A percentile compares a stretch with the other conserved stretches of the same genome.
phyloP scores from a whole-genome alignment of 2,888 invertebrate species.

The Leucophenga montana region DNA sequence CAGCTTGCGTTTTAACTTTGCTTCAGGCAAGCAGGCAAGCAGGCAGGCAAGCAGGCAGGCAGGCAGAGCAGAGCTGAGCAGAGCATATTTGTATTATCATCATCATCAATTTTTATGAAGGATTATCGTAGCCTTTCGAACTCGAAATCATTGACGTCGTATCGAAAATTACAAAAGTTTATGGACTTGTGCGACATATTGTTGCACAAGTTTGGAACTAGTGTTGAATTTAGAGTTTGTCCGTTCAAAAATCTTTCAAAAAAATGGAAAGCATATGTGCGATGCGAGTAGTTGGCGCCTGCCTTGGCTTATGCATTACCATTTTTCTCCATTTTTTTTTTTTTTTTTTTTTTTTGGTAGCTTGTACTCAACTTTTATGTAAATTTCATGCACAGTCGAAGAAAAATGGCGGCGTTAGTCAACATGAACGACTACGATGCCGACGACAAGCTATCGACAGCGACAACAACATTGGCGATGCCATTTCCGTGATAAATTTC shows the following conservation, averaged over 20 bases:
- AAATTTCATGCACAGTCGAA: constrained; percentile 53
- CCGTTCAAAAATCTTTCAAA: not conserved
- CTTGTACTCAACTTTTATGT: constrained; percentile 46
- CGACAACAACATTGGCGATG: constrained; percentile 42
- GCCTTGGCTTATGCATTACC: constrained; percentile 48
- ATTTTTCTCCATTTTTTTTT: constrained; percentile 26
- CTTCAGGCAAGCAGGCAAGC: not conserved
- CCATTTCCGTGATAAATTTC: constrained; percentile 59
- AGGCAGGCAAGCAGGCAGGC: not conserved
- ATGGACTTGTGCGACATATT: constrained; percentile 5
- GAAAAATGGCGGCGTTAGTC: constrained; percentile 16
- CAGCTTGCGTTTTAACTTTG: constrained; percentile 2
- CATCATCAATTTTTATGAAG: constrained; percentile 65
- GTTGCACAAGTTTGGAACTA: constrained; percentile 12
- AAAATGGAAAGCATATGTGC: not conserved
- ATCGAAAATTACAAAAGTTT: constrained; percentile 41
- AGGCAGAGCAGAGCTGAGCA: constrained; percentile 11
- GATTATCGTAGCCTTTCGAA: constrained; percentile 53
- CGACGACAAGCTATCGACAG: constrained; percentile 29
- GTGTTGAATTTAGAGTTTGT: constrained; percentile 11
- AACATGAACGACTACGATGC: constrained; percentile 28
- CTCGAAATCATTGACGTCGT: constrained; percentile 40
- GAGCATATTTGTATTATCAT: constrained; percentile 33
- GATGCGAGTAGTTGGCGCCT: not conserved
- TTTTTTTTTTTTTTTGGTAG: constrained; percentile 23